phyloP scores from a whole-genome alignment of 2,888 invertebrate genomes.

The Saturnia japonica region DNA sequence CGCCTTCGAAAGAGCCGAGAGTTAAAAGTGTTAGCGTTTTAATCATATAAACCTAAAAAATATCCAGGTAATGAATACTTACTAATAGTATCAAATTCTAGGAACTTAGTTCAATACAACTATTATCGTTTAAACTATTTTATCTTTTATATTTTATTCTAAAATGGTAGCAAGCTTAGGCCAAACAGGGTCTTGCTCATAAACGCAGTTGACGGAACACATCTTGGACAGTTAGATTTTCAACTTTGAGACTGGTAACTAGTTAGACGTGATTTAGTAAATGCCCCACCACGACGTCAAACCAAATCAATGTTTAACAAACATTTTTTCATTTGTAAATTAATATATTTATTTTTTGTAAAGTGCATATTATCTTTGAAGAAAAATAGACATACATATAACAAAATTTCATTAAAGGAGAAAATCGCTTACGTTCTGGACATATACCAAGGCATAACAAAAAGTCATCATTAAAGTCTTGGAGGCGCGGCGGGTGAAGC shows the following conservation, averaged over 20 bases:
- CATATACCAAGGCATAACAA: slow-evolving; percentile 59
- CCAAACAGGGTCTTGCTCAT: not conserved
- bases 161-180: not conserved
- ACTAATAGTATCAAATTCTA: too few relatives aligned
- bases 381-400: not conserved
- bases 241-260: not conserved
- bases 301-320: not conserved
- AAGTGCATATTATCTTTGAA: not conserved
- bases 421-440: slow-evolving; percentile 42
- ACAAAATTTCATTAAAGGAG: not conserved
- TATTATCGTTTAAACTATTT: not conserved
- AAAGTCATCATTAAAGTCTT: slow-evolving; percentile 79
- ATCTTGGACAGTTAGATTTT: not conserved
- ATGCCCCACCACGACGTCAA: not conserved
- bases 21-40: slow-evolving; percentile 43
- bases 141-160: too few relatives aligned
- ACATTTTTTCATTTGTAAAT: too few relatives aligned
- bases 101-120: too few relatives aligned
- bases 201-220: not conserved
- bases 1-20: slow-evolving; percentile 33
- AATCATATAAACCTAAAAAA: not conserved
- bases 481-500: slow-evolving; percentile 70
- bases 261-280: not conserved
- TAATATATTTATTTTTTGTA: too few relatives aligned
- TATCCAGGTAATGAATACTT: not conserved